Percentiles rank a stretch among this genome's conserved stretches.
phyloP scores from a whole-genome alignment of 2,888 invertebrate species.

The Heterodera filipjevi region DNA sequence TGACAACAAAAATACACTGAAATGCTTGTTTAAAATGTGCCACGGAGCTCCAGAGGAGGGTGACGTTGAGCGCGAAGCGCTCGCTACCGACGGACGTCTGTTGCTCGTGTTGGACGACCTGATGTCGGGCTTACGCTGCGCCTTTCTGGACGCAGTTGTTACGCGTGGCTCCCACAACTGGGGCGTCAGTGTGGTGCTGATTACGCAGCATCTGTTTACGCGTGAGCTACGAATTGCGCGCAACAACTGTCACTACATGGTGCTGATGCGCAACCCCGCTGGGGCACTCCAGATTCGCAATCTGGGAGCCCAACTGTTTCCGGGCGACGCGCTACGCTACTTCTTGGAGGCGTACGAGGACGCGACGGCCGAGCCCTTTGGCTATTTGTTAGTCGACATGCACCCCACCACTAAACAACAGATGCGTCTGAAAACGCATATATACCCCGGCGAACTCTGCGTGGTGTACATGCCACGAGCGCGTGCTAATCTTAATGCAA shows the following conservation, averaged over 20 bases:
- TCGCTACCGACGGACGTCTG: not conserved
- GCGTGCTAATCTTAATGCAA: conserved; percentile 6
- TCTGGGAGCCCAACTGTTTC: conserved; percentile 31
- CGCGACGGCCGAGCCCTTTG: conserved; percentile 24
- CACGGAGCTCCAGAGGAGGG: not conserved
- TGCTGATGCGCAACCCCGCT: conserved; percentile 37
- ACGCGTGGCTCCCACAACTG: no score
- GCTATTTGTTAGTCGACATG: conserved; percentile 33
- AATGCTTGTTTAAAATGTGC: not conserved
- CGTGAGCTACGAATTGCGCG: conserved; percentile 33
- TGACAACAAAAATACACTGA: not conserved
- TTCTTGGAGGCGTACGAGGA: conserved; percentile 30
- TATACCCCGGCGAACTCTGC: conserved; percentile 19
- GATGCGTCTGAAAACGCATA: conserved; percentile 28
- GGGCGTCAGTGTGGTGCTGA: no score
- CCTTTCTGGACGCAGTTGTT: conserved; percentile 23
- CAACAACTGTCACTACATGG: conserved; percentile 31
- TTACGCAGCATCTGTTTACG: no score
- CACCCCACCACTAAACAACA: conserved; percentile 20
- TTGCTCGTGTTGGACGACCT: conserved; percentile 25
- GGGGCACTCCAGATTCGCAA: conserved; percentile 32
- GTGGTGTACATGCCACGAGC: conserved; percentile 6
- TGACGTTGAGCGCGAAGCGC: not conserved
- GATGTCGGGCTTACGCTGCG: conserved; percentile 13
- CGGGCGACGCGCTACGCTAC: conserved; percentile 14